Base-by-base conservation (phyloP, 2,888 invertebrate species). In the Tetragnatha montana region DNA sequence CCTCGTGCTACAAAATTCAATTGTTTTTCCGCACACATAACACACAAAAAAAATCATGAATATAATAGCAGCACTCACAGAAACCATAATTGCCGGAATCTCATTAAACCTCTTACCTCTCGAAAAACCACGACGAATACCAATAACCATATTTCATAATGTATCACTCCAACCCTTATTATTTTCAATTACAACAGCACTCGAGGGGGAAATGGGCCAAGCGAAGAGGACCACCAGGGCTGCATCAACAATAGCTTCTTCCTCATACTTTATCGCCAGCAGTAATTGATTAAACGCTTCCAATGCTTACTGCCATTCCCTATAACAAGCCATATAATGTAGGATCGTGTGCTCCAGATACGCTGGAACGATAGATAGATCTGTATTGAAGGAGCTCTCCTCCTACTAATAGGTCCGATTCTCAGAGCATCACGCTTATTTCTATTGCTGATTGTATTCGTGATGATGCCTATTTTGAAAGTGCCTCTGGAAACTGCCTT, bases 351-450 rank as follows among this genome's bases (percentile, higher is more conserved):
- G 60, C 60, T 60, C 60, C 60, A 60, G 10, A 60, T 60, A 60
- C 12, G 35, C 35, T 35, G 60, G 10, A 60, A 17, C 60, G 35
- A 35, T 35, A 12, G 60, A 60, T 8, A 60, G 6, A 12, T 60
- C 60, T 60, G 12, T 60, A 82, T 73, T 82, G 51, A 73, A 82
- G 60, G 60, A 82, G 60, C 8, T n/a, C 51, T 19, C 69, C 47
- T 47, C 81, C 73, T 60, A 50, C 74, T 82, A 82, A 74, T 82
- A 60, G 74, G 22, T 51, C 51, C 73, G 73, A 82, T 74, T 82
- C 74, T 71, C 81, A 60, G 78, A 78, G 22, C 49, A 60, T 82
- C 82, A 82, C 82, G 82, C 51, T 82, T 51, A 50, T 14, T 78
- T 78, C 60, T 60, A 74, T 51, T 17, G 14, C 74, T 74, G 51